Base-by-base conservation (phyloP, 2,888 invertebrate genomes). In the Nemurella pictetii region DNA sequence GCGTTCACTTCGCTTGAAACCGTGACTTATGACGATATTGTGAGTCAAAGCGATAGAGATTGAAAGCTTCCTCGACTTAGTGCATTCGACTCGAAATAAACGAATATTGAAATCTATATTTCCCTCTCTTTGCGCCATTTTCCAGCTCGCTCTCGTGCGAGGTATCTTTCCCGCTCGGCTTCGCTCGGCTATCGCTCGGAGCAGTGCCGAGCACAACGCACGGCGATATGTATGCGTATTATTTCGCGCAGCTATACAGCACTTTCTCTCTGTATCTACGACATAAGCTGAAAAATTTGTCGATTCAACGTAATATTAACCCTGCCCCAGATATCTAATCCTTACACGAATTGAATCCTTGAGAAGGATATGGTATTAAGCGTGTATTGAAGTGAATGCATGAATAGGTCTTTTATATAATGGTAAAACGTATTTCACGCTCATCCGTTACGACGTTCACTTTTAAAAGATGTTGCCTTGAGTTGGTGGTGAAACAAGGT, bases 71-170 rank as follows among this genome's bases (percentile, higher is more conserved):
- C 28, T 75, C 75, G 28, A 9, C 30, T 78, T 78, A 78, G 78
- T n/a, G 1, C 28, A 78, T 78, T 78, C 78, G 28, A n/a, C 7
- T n/a, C n/a, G 78, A 78, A 78, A 78, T n/a, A 28, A 55, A 55
- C 72, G 82, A 82, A 82, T 82, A 72, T 82, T 82, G 82, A 82
- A 82, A 82, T 82, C 55, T 72, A 82, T 82, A 82, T 82, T 72
- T 82, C 26, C 7, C 77, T 27, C 30, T 29, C 20, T 78, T 30
- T 30, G 0, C 55, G 55, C 20, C 55, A 12, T 2, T 55, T 55
- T 20, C 1, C 12, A n/a, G 3, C 12, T 55, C 55, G 55, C 9
- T 55, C 55, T 7, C n/a, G n/a, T n/a, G n/a, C n/a, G n/a, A n/a
- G n/a, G n/a, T n/a, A 7, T 7, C 55, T 20, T 3, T 15, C 1